A percentile compares a stretch with the other conserved stretches of the same genome.
These are phyloP conservation scores for Barbus barbus DNA, from an alignment of 2,113 vertebrate genomes.

Conservation along the genomic window DNA sequence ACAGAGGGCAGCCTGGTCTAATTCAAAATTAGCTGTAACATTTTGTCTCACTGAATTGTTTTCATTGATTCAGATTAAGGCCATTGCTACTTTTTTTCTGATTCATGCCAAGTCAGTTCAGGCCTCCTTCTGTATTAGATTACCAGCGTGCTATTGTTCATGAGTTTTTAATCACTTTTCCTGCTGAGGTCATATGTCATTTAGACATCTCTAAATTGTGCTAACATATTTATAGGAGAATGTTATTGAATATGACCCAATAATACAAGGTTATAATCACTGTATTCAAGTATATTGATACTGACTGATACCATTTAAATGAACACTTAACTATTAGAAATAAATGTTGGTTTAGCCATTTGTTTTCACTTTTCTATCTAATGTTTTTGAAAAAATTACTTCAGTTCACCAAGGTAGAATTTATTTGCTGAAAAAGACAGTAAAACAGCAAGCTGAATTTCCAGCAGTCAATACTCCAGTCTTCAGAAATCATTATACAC, in stretches of 20 bases:
- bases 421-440: too few relatives aligned
- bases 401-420: too few relatives aligned
- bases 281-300: background rate
- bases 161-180: slow-evolving; percentile 47
- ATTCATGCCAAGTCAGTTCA: slow-evolving; percentile 41
- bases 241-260: background rate
- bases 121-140: slow-evolving; percentile 2
- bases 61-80: slow-evolving; percentile 38
- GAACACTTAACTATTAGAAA: too few relatives aligned
- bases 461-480: background rate
- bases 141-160: slow-evolving; percentile 32
- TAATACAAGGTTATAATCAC: slow-evolving; percentile 15
- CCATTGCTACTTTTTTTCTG: slow-evolving; percentile 23
- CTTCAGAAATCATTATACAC: background rate
- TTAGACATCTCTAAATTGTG: slow-evolving; percentile 6
- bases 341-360: too few relatives aligned
- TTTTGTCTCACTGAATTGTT: slow-evolving; percentile 28
- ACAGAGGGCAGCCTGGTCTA: slow-evolving; percentile 25
- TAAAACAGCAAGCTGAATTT: too few relatives aligned
- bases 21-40: slow-evolving; percentile 15
- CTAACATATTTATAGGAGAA: slow-evolving; percentile 26
- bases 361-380: too few relatives aligned
- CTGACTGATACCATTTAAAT: background rate
- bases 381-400: too few relatives aligned
- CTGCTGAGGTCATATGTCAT: slow-evolving; percentile 39